Percentiles rank a stretch among this genome's conserved stretches.
Evolutionary conservation across 1,140 invertebrate genomes (phyloP).

Genomic region (Pygmarrhopalites habei): DNA sequence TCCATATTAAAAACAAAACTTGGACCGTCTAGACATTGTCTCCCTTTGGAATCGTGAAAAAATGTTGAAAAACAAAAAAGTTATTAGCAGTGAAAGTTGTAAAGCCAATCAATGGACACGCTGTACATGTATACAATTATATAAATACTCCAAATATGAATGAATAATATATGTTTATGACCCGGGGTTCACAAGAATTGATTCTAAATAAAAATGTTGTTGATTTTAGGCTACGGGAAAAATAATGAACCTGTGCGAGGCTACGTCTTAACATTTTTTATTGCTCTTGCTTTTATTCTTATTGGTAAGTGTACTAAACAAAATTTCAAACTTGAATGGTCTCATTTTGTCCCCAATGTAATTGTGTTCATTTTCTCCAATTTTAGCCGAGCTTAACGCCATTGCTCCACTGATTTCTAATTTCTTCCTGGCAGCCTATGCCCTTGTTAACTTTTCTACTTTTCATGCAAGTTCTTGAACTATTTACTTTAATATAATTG

Average conservation of each 20-base stretch:
- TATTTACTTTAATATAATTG: slow-evolving; percentile 44
- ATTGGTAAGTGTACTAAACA: slow-evolving; percentile 47
- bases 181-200: too few relatives aligned
- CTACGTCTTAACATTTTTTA: slow-evolving; percentile 54
- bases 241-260: slow-evolving; percentile 53
- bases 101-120: too few relatives aligned
- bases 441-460: slow-evolving; percentile 57
- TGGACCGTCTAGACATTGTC: too few relatives aligned
- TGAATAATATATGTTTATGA: too few relatives aligned
- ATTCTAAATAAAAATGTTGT: slow-evolving; percentile 55
- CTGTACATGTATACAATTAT: too few relatives aligned
- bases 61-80: too few relatives aligned
- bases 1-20: too few relatives aligned
- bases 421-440: slow-evolving; percentile 57
- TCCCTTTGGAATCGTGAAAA: too few relatives aligned
- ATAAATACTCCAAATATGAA: too few relatives aligned
- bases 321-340: neutral
- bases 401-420: slow-evolving; percentile 62
- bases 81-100: slow-evolving; percentile 41
- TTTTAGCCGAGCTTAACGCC: slow-evolving; percentile 49
- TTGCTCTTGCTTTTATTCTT: slow-evolving; percentile 51
- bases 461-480: slow-evolving; percentile 83
- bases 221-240: slow-evolving; percentile 53
- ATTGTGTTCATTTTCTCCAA: neutral
- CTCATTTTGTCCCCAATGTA: neutral